Evolutionary conservation across 1,140 invertebrate genomes (phyloP), one percentile per base, ranked within the genome.

Genomic region (Bombus difficillimus): DNA sequence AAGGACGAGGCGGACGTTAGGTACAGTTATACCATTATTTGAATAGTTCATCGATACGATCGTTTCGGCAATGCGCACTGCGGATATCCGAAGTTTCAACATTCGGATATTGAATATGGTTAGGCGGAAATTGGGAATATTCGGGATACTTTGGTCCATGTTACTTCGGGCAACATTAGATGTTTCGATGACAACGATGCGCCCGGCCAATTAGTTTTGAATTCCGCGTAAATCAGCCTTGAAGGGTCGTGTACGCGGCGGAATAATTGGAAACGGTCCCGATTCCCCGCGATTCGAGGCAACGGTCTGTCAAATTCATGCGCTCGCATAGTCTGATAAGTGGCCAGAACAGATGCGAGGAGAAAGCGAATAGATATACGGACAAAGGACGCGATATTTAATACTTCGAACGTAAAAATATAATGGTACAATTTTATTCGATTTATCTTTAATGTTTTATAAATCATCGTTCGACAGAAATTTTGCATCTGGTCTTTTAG

Each of bases 101-200:
- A 79, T 87, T 59, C 82, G 86, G 86, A 87, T 87, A 84, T 87
- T 85, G 82, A 87, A 86, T 87, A 87, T 76, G 86, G 75, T 85
- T 79, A 66, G 32, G 57, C 75, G 86, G 86, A 87, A 87, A 87
- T 87, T 87, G 86, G 81, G 82, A 85, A 87, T 85, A 87, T 71
- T 79, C 81, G 37, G 86, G 86, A 87, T 87, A 87, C 86, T 84
- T 84, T 47, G 76, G 74, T 57, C 25, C n/a, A 37, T 43, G 86
- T 80, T 87, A 87, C 86, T 85, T 84, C 53, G 57, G 37, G 57
- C 43, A 10, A 57, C 75, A 53, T 85, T 66, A 85, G 82, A 84
- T 80, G 82, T 87, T 75, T 73, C 82, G 82, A 72, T 79, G 86
- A 87, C 82, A 87, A 78, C 75, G n/a, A 64, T 22, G 32, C 34